Conservation (phyloP, 2,113 vertebrate species). For the Prionailurus viverrinus region DNA sequence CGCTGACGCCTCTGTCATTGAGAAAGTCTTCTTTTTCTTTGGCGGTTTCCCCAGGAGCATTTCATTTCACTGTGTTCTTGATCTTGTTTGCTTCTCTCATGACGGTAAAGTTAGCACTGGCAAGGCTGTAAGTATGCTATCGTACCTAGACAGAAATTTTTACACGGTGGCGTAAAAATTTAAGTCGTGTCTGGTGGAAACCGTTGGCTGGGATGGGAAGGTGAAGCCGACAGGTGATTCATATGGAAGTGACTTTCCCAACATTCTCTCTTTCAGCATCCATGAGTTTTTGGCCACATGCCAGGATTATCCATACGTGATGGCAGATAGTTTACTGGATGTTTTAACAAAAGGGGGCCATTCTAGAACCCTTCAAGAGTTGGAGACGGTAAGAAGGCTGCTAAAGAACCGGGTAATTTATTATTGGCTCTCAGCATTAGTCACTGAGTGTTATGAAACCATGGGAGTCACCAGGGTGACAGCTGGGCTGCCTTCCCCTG, state of each 20-base stretch:
- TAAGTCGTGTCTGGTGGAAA: background rate
- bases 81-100: background rate
- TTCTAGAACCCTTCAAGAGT: slow-evolving; percentile 91
- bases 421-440: slow-evolving; percentile 40
- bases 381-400: slow-evolving; percentile 88
- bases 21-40: background rate
- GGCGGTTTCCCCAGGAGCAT: background rate
- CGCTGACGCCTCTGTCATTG: background rate
- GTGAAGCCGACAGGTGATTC: background rate
- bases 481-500: slow-evolving; percentile 39
- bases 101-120: background rate
- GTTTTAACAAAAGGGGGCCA: slow-evolving; percentile 96
- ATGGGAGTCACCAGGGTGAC: slow-evolving; percentile 40
- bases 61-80: slow-evolving; percentile 20
- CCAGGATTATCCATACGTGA: slow-evolving; percentile 92
- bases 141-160: background rate
- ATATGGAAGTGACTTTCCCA: background rate
- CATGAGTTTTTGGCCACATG: slow-evolving; percentile 93
- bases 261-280: slow-evolving; percentile 87
- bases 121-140: background rate
- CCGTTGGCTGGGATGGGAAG: background rate
- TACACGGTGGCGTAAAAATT: background rate
- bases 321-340: slow-evolving; percentile 97
- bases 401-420: slow-evolving; percentile 2
- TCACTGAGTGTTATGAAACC: slow-evolving; percentile 63